Base-by-base conservation (phyloP, 2,113 vertebrate genomes). In the Paraplagusia blochii region DNA sequence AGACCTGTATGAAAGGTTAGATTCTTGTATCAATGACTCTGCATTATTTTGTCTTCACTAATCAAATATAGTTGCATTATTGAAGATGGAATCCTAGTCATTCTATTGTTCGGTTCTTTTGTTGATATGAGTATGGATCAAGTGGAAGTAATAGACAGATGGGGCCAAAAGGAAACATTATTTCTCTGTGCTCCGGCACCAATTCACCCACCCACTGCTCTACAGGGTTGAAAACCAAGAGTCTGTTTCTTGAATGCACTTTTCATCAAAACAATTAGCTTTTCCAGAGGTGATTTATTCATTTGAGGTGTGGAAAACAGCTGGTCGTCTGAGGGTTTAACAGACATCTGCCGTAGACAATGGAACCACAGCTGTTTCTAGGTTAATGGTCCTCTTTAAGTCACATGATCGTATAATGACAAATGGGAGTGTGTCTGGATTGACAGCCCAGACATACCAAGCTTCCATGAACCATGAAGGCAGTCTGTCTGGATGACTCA, bases 231-330 rank as follows among this genome's bases (percentile, higher is more conserved):
- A 68, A 53, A 65, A 59, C 48, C 50, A 56, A 79, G 64, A 76
- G 64, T 79, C 74, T 17, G 40, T 63, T 60, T 79, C 70, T 65
- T 81, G 81, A 84, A 85, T 84, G 66, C 53, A 69, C 82, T 82
- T 85, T 73, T 73, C 77, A 84, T 70, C 76, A 74, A 72, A 80
- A 85, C 65, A 82, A 81, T 58, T 67, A 66, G 34, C 60, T 63
- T 57, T 46, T 75, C 56, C 44, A 14, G 58, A 77, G 60, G 77
- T 79, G 75, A 79, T 73, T 66, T 69, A 68, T 65, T 80, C 81
- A 62, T 65, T 66, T 44, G 54, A 79, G 76, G 69, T 76, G 63
- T 60, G 62, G 48, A 65, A 71, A n/a, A n/a, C n/a, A 63, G 18
- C 46, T 60, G 18, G 67, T 61, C 75, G 44, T 53, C 53, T 1